These are phyloP conservation scores for Drosophila guanche DNA, from an alignment of 1,140 invertebrate genomes.

Conservation along the genomic window DNA sequence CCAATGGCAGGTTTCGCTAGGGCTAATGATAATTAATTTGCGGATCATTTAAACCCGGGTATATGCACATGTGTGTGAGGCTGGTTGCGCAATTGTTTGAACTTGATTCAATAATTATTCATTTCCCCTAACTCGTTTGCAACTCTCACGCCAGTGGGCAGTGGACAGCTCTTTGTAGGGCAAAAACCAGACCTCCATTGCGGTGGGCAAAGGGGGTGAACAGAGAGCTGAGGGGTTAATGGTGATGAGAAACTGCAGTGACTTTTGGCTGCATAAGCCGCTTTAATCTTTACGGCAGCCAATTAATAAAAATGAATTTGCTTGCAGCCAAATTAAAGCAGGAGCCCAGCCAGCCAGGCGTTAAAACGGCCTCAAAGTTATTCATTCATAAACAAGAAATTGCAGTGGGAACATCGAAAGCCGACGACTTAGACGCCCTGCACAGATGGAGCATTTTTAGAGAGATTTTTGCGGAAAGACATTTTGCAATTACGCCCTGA, in stretches of 20 bases:
- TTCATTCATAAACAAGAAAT: slow-evolving; percentile 68
- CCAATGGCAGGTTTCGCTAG: slow-evolving; percentile 10
- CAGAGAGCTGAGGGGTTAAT: background rate
- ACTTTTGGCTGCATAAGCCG: slow-evolving; percentile 30
- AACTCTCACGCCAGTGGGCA: slow-evolving; percentile 11
- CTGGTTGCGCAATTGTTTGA: slow-evolving; percentile 56
- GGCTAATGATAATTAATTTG: slow-evolving; percentile 36
- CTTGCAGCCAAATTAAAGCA: slow-evolving; percentile 49
- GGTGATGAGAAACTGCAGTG: slow-evolving; percentile 28
- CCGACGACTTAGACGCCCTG: no score
- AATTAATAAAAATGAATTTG: slow-evolving; percentile 71
- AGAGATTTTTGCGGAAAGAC: no score
- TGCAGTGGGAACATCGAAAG: no score
- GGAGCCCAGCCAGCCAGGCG: slow-evolving; percentile 40
- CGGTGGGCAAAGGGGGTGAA: slow-evolving; percentile 6
- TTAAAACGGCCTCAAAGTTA: slow-evolving; percentile 66
- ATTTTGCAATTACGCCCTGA: no score
- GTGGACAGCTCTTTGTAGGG: slow-evolving; percentile 34
- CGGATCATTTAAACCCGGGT: slow-evolving; percentile 41
- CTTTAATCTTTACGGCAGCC: slow-evolving; percentile 40
- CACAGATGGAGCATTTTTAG: no score
- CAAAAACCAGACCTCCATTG: slow-evolving; percentile 41
- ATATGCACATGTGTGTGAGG: slow-evolving; percentile 54
- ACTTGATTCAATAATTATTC: slow-evolving; percentile 62
- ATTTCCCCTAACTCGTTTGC: slow-evolving; percentile 47